phyloP scores from a whole-genome alignment of 2,888 invertebrate genomes.

The Chymomyza fuscimana region DNA sequence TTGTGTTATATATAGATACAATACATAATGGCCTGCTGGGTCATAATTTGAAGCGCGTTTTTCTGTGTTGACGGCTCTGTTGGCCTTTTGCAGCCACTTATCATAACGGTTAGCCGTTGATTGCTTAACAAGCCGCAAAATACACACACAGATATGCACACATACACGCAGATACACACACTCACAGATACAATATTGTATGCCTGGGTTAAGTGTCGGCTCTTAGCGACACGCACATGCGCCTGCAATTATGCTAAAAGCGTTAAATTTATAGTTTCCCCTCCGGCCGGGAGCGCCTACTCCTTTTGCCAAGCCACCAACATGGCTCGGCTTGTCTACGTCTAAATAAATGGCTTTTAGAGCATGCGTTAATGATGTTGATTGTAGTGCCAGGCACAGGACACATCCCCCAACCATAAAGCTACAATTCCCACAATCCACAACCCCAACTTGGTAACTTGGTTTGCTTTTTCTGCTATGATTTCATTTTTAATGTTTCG shows the following conservation, averaged over 20 bases:
- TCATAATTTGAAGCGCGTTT: slow-evolving; percentile 23
- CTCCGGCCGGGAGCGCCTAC: slow-evolving; percentile 11
- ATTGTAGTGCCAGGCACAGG: slow-evolving; percentile 58
- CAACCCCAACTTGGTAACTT: background rate
- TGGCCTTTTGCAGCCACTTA: slow-evolving; percentile 51
- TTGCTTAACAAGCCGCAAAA: slow-evolving; percentile 23
- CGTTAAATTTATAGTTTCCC: slow-evolving; percentile 68
- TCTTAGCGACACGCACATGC: slow-evolving; percentile 55
- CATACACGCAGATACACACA: slow-evolving; percentile 2
- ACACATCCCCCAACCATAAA: background rate
- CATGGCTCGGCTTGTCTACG: slow-evolving; percentile 58
- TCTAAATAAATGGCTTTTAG: slow-evolving; percentile 69
- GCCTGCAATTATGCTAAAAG: slow-evolving; percentile 69
- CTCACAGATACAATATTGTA: background rate
- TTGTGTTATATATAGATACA: background rate
- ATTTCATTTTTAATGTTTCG: slow-evolving; percentile 59
- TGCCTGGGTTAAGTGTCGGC: background rate
- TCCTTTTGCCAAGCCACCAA: slow-evolving; percentile 12
- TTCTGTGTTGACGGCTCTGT: slow-evolving; percentile 60
- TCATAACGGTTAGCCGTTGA: slow-evolving; percentile 61
- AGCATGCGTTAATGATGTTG: slow-evolving; percentile 72
- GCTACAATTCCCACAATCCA: background rate
- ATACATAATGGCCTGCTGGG: slow-evolving; percentile 22
- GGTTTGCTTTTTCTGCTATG: slow-evolving; percentile 19
- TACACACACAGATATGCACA: slow-evolving; percentile 3